Percentiles rank a stretch among this genome's conserved stretches.
These are phyloP conservation scores for Stegodyphus dumicola DNA, from an alignment of 1,140 invertebrate genomes.

Conservation along the genomic window DNA sequence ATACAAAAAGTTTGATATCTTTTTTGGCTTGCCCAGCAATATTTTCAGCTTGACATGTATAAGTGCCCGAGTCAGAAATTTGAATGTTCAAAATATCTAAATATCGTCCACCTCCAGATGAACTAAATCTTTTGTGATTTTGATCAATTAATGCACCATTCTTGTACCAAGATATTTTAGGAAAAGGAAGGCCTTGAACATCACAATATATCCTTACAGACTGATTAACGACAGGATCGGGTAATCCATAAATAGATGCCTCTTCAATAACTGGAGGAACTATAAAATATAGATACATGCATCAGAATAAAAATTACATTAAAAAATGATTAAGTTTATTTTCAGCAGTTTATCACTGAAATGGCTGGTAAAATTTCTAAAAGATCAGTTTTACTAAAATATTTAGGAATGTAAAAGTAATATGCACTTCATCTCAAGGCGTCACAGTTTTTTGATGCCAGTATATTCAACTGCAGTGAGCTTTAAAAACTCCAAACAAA, in stretches of 20 bases:
- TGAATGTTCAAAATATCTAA: conserved; percentile 64
- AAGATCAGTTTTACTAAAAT: too few species aligned
- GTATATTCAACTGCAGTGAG: too few species aligned
- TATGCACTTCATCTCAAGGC: too few species aligned
- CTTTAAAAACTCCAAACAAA: too few species aligned
- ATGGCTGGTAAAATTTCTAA: background rate
- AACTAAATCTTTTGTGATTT: conserved; percentile 27
- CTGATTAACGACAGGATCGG: conserved; percentile 22
- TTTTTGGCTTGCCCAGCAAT: conserved; percentile 66
- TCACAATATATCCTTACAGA: conserved; percentile 51
- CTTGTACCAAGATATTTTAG: conserved; percentile 84
- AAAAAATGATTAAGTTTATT: background rate
- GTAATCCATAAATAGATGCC: background rate
- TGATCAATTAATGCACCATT: conserved; percentile 73
- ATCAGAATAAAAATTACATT: background rate
- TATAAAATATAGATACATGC: conserved; percentile 12
- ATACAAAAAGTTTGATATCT: conserved; percentile 67
- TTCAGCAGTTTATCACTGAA: background rate
- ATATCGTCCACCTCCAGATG: conserved; percentile 52
- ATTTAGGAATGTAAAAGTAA: too few species aligned
- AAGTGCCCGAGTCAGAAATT: conserved; percentile 64
- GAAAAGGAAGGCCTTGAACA: conserved; percentile 76
- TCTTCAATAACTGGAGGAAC: conserved; percentile 51
- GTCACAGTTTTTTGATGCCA: too few species aligned
- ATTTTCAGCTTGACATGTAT: conserved; percentile 66